Evolutionary conservation across 2,888 invertebrate species (phyloP).

Genomic region (Laspeyria flexula): DNA sequence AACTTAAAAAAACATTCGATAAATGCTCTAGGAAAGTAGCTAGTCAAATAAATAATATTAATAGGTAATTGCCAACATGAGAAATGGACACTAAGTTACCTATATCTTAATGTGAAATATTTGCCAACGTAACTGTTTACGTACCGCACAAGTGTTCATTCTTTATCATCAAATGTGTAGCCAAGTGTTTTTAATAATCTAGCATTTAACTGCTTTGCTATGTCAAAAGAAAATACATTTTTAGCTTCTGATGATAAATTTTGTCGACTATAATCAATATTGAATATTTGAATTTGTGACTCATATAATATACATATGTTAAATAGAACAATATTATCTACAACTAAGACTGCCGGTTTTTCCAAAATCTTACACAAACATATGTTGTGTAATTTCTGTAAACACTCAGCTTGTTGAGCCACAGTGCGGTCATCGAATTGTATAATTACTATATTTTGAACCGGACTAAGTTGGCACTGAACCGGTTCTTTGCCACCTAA

Average conservation of each 20-base stretch:
- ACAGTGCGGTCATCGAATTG: conserved; percentile 31
- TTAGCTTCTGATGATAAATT: too few relatives aligned
- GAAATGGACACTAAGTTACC: too few relatives aligned
- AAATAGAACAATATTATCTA: conserved; percentile 12
- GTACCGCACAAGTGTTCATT: too few relatives aligned
- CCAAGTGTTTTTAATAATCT: too few relatives aligned
- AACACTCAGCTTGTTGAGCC: conserved; percentile 17
- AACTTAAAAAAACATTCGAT: neutral
- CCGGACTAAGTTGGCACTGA: conserved; percentile 19
- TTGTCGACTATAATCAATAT: too few relatives aligned
- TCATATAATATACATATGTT: too few relatives aligned
- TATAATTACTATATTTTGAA: conserved; percentile 41
- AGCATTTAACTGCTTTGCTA: too few relatives aligned
- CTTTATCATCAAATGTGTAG: too few relatives aligned
- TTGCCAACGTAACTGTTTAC: too few relatives aligned
- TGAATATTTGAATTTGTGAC: too few relatives aligned
- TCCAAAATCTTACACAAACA: conserved; percentile 17
- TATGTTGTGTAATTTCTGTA: conserved; percentile 33
- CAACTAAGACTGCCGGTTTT: neutral
- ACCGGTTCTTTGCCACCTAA: conserved; percentile 28
- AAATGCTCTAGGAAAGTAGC: neutral
- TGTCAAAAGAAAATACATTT: too few relatives aligned
- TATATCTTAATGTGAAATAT: too few relatives aligned
- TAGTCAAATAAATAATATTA: neutral
- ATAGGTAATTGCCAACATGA: conserved; percentile 18